Evolutionary conservation across 2,888 invertebrate genomes (phyloP).

Genomic region (Drosophila paramelanica): DNA sequence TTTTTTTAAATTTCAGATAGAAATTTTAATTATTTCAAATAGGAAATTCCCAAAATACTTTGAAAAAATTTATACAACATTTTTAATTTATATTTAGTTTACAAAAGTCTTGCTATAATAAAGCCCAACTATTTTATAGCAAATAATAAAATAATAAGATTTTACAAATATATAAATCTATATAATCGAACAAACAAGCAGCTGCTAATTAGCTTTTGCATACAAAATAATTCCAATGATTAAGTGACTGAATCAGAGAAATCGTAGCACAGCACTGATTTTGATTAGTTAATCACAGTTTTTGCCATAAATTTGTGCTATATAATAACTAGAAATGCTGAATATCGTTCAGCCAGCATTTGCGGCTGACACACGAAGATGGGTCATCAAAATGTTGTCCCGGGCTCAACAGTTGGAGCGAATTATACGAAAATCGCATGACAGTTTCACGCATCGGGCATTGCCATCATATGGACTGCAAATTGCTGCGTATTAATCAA

Average conservation of each 20-base stretch:
- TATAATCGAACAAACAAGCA: too few relatives aligned
- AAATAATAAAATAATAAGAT: too few relatives aligned
- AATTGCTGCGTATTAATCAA: slow-evolving; percentile 75
- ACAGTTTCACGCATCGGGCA: slow-evolving; percentile 65
- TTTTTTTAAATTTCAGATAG: neutral
- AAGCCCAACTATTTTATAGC: too few relatives aligned
- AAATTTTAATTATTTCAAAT: neutral
- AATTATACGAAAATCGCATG: slow-evolving; percentile 51
- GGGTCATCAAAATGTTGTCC: slow-evolving; percentile 51
- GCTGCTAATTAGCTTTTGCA: neutral
- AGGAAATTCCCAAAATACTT: too few relatives aligned
- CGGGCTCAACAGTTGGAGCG: slow-evolving; percentile 55
- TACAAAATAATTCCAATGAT: neutral
- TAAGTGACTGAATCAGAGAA: neutral
- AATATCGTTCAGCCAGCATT: slow-evolving; percentile 25
- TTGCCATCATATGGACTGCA: slow-evolving; percentile 28
- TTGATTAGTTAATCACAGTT: slow-evolving; percentile 7
- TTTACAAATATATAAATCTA: too few relatives aligned
- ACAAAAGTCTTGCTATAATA: too few relatives aligned
- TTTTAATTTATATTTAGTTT: too few relatives aligned
- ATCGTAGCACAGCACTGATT: neutral
- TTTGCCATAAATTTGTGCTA: neutral
- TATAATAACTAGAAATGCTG: neutral
- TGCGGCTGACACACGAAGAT: slow-evolving; percentile 33
- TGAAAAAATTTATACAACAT: neutral